Base-by-base conservation (phyloP, 2,113 vertebrate species). In the Oryzias woworae region DNA sequence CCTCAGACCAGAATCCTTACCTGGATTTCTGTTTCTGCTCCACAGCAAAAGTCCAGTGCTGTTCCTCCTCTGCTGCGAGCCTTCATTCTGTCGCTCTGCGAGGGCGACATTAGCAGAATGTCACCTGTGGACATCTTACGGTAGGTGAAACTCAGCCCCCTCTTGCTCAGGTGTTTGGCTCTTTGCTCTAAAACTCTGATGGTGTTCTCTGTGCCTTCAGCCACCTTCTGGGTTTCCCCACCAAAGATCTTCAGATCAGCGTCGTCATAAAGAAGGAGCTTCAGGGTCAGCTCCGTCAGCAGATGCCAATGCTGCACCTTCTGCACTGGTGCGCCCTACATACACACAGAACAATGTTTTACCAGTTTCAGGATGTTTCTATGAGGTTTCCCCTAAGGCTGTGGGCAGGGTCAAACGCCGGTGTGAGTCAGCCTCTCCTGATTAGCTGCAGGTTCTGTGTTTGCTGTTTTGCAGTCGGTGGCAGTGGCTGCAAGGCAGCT, bases 231-330 rank as follows among this genome's bases (percentile, higher is more conserved):
- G 94, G 95, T 71, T 90, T 96, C 66, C 91, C 94, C 53, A 88
- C 90, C 51, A 90, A 91, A 23, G 88, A 93, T 75, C 87, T 96
- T 45, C 92, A 94, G 73, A 82, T 71, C 66, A 86, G 92, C 2
- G 89, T 90, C 14, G 69, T 91, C 63, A 85, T 92, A 77, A 95
- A 89, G 79, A 92, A 87, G 51, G 82, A 93, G 50, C 88, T 94
- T 58, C 90, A 92, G 71, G 91, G 94, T 66, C 92, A 93, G 53
- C 71, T 92, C 48, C 81, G 77, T 52, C 89, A 90, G 68, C 96
- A 98, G 90, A 92, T 88, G 60, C 91, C 95, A 0, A 94, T 93
- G 84, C 89, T 99, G 17, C 96, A 96, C 89, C 94, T 98, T 49
- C 86, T 95, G 13, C 94, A 97, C 87, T 96, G 96, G 97, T 98